Base-by-base conservation (phyloP, 2,113 vertebrate genomes). In the Leucoraja erinaceus region DNA sequence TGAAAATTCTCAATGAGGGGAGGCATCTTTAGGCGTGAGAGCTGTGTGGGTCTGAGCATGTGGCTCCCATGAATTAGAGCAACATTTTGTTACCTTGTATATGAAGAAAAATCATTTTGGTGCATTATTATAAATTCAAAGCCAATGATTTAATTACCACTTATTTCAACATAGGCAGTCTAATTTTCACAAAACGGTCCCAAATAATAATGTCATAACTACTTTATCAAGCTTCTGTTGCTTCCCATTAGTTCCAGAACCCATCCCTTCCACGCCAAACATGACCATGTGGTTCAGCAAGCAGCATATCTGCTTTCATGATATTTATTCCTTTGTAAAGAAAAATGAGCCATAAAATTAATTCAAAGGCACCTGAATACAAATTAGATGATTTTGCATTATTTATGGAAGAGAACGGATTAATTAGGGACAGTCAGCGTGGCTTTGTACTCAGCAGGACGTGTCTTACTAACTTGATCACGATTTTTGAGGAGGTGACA, bases 331-430 rank as follows among this genome's bases (percentile, higher is more conserved):
- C 33, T 91, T 72, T 91, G 68, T 47, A 47, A 54, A 91, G 90
- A 38, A 28, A 88, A 88, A 88, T 88, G 56, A 91, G 63, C 72
- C 90, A 91, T 72, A 91, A 91, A 91, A 74, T 74, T 38, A 18
- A 91, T 72, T 91, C 68, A 91, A 72, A 72, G 47, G 68, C 90
- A 91, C 66, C 54, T 72, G 63, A 91, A 91, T 91, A 91, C 90
- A 72, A 91, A 91, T 91, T 25, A 72, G 38, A 91, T 25, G 72
- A 74, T 72, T 91, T 91, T 70, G 66, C 63, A 91, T 91, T 91
- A 91, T 70, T 91, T 91, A 70, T 91, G 38, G 38, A 47, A 47
- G 38, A 47, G 38, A 47, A 47, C 3, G 38, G 38, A 47, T 47
- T 47, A 47, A 47, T 47, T 47, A 47, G 38, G 38, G 38, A 47